Evolutionary conservation across 1,140 invertebrate genomes (phyloP), one percentile per base, ranked within the genome.

Genomic region (Acromyrmex echinatior): DNA sequence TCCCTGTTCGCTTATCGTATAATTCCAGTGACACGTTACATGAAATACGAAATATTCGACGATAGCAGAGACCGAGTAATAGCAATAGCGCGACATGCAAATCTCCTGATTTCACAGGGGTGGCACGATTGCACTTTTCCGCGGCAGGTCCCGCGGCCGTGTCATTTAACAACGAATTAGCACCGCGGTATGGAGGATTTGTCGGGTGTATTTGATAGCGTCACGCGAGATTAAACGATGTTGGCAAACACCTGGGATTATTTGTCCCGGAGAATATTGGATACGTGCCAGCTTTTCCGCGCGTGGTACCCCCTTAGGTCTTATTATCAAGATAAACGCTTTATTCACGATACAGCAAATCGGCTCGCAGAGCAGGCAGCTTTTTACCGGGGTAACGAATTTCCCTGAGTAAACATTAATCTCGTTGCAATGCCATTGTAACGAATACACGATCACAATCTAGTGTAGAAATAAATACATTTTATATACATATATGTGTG

Each of bases 241-340:
- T 89, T 91, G 87, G 88, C 91, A 91, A 92, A 92, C 88, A 91
- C 88, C 88, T 89, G 87, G 86, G 76, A 88, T 89, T 89, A 92
- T 91, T 92, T 90, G 88, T 88, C 70, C 81, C 60, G 45, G 74
- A 79, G 76, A 87, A 91, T 70, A 92, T 92, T 92, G 90, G 90
- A 92, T 90, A 81, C 86, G 86, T 88, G 91, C 91, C 89, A 91
- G 87, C 87, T 86, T 87, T 89, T 73, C 73, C 60, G 51, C 49
- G 63, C 63, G 39, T 28, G 58, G 35, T 14, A 25, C 49, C 71
- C 66, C 56, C 51, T 84, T 74, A 68, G 53, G 39, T 90, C 76
- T 88, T 88, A 90, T 90, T 80, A 80, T 86, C 81, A 56, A 88
- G 81, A 88, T 90, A 89, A 89, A 79, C 87, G 86, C 70, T 49